Evolutionary conservation across 2,888 invertebrate genomes (phyloP).

Genomic region (Bembecia ichneumoniformis): DNA sequence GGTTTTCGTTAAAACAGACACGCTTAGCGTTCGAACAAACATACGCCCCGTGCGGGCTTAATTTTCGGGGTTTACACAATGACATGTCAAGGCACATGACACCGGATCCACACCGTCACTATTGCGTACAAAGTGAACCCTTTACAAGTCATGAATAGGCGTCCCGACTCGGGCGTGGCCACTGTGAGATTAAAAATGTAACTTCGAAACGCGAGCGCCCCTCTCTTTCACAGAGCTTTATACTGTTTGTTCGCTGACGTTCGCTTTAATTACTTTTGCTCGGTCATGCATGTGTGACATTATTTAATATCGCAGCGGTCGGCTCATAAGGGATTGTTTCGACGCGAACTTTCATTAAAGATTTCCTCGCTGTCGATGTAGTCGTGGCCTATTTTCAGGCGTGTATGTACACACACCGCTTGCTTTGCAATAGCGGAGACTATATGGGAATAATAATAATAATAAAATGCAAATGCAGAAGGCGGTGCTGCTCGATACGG

Average conservation of each 20-base stretch:
- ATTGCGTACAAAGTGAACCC: constrained; percentile 52
- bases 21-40: constrained; percentile 4
- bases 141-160: constrained; percentile 57
- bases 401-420: not conserved
- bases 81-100: constrained; percentile 42
- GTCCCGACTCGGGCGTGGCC: constrained; percentile 51
- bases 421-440: too few relatives aligned
- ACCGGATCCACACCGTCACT: constrained; percentile 57
- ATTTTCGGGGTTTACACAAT: constrained; percentile 52
- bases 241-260: constrained; percentile 40
- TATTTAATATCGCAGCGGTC: constrained; percentile 33
- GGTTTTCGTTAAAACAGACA: too few relatives aligned
- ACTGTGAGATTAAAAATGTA: constrained; percentile 62
- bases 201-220: constrained; percentile 37
- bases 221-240: constrained; percentile 36
- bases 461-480: too few relatives aligned
- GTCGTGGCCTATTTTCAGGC: not conserved
- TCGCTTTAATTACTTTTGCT: constrained; percentile 52
- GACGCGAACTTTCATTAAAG: constrained; percentile 18
- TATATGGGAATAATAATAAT: too few relatives aligned
- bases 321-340: constrained; percentile 26
- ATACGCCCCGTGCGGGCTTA: constrained; percentile 40
- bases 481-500: too few relatives aligned
- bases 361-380: constrained; percentile 6
- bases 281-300: constrained; percentile 40